Evolutionary conservation across 2,888 invertebrate species (phyloP).

Genomic region (Myathropa florea): DNA sequence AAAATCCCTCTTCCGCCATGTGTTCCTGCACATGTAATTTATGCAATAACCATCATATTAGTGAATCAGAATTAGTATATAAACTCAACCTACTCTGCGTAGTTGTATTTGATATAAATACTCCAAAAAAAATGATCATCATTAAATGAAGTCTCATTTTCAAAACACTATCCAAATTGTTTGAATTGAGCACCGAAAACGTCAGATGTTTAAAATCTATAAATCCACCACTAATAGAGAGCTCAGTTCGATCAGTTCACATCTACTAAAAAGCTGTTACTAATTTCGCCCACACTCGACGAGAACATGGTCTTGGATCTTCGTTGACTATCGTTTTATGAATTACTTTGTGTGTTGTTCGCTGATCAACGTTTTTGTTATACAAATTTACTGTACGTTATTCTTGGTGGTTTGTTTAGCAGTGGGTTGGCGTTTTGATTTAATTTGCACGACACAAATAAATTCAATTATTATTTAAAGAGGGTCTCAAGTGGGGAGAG

Average conservation of each 20-base stretch:
- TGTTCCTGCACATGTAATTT: constrained; percentile 74
- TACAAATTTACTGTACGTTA: constrained; percentile 23
- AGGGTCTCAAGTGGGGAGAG: constrained; percentile 21
- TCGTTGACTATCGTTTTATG: constrained; percentile 30
- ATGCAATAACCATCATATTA: background rate
- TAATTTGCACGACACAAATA: constrained; percentile 63
- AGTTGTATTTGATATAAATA: constrained; percentile 33
- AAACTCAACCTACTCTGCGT: constrained; percentile 74
- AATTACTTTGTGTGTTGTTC: constrained; percentile 35
- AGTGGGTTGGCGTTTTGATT: constrained; percentile 58
- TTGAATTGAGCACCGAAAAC: background rate
- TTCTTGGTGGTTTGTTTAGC: constrained; percentile 15
- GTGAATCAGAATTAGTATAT: background rate
- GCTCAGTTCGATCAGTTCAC: constrained; percentile 61
- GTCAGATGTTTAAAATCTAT: constrained; percentile 15
- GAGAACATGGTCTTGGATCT: constrained; percentile 46
- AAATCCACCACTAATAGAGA: constrained; percentile 56
- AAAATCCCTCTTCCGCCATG: constrained; percentile 78
- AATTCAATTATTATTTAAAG: constrained; percentile 60
- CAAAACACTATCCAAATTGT: constrained; percentile 17
- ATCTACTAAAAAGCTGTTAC: constrained; percentile 69
- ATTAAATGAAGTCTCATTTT: constrained; percentile 55
- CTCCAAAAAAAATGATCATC: constrained; percentile 36
- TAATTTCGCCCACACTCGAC: constrained; percentile 61
- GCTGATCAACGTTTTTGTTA: constrained; percentile 28